Base-by-base conservation (phyloP, 2,113 vertebrate species). In the Petroica traversi region DNA sequence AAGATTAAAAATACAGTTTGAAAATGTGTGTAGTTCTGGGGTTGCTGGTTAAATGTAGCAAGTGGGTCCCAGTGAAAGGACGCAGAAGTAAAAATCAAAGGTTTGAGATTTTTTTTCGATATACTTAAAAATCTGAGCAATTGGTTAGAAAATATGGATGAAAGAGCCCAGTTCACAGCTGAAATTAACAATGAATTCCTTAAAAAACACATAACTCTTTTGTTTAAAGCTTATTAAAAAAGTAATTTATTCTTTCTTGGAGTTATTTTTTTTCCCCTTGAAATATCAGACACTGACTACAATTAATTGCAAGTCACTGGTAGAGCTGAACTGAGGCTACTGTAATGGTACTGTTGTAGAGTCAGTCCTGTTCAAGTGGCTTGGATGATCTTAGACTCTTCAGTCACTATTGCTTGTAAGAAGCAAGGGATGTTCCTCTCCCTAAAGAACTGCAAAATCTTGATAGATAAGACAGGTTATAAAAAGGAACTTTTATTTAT, bases 401-500 rank as follows among this genome's bases (percentile, higher is more conserved):
- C 58, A 85, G 38, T 38, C 45, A 29, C 4, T 11, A 54, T n/a
- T 79, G 34, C 33, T 81, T 84, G 80, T 79, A 51, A 72, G 78
- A 88, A 93, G 34, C 28, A 28, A 73, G 31, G 36, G 88, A 88
- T 85, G 88, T 58, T 88, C 36, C 10, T 76, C n/a, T 92, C 81
- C n/a, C 81, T 85, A 54, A 92, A 88, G 77, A 79, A 69, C 4
- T 11, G 7, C 41, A 89, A 68, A 85, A 57, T 72, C 45, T 73
- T 78, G 25, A 58, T 73, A 79, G 74, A 89, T 92, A 93, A 94
- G 58, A 25, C 74, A n/a, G 48, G 28, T 74, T 91, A 63, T 41
- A 74, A n/a, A 93, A 80, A 71, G 58, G 54, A 88, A 48, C 15
- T 78, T 89, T 82, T 96, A 72, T 88, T 94, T 75, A 82, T 81